These are phyloP conservation scores for Arremon brunneinucha DNA, from an alignment of 2,797 vertebrate species.

Conservation along the genomic window DNA sequence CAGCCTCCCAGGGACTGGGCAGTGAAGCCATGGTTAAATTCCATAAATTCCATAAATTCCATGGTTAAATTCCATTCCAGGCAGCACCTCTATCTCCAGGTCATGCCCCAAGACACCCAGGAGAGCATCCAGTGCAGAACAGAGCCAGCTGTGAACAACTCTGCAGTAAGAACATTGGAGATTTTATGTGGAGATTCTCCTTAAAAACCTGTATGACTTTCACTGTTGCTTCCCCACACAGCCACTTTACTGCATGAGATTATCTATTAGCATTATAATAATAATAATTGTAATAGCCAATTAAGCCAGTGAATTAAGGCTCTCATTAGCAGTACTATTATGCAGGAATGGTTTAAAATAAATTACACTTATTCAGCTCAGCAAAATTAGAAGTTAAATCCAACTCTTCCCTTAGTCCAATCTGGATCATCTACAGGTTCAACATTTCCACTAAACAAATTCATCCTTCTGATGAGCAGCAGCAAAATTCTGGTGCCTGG, in stretches of 20 bases:
- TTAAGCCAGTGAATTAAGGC: background rate
- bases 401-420: background rate
- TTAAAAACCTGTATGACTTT: background rate
- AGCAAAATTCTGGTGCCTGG: background rate
- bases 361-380: background rate
- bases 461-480: background rate
- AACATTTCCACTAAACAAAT: background rate
- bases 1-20: background rate
- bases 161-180: background rate
- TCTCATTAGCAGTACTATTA: background rate
- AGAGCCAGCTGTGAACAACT: background rate
- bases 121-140: background rate
- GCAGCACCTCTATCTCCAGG: rapidly evolving
- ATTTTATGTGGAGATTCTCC: background rate
- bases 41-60: background rate
- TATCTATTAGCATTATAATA: background rate
- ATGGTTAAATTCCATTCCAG: background rate
- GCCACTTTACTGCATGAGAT: background rate
- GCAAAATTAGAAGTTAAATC: background rate
- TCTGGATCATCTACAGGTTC: background rate
- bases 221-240: background rate
- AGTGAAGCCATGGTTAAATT: background rate
- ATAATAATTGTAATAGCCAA: background rate
- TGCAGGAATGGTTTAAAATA: background rate
- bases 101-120: background rate